Conservation (phyloP, 2,888 invertebrate genomes). For the Micropterix aruncella region DNA sequence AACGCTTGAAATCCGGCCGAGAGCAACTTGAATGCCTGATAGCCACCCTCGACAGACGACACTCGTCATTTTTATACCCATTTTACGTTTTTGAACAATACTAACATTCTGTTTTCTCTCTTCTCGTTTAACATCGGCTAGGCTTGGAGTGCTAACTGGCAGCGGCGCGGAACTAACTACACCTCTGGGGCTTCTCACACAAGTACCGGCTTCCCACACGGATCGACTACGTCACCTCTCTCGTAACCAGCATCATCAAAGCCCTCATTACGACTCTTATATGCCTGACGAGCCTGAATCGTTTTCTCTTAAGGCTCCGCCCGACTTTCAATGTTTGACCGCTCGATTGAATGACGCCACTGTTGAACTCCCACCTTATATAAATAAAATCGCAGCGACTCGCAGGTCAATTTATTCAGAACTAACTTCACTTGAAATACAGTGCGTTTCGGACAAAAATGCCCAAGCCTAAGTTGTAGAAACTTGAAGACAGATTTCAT, state of each 20-base stretch:
- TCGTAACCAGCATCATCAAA: background rate
- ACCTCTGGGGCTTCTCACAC: slow-evolving; percentile 14
- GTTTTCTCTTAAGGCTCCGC: too few species aligned
- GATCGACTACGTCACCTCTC: background rate
- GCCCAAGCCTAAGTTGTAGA: too few species aligned
- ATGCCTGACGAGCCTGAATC: too few species aligned
- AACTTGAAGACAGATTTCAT: too few species aligned
- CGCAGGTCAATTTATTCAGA: too few species aligned
- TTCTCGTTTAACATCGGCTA: slow-evolving; percentile 59
- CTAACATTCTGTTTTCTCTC: slow-evolving; percentile 59
- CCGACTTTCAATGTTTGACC: too few species aligned
- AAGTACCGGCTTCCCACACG: background rate
- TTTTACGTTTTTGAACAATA: slow-evolving; percentile 32
- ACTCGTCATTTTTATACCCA: slow-evolving; percentile 16
- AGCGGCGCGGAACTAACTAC: slow-evolving; percentile 40
- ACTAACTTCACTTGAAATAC: too few species aligned
- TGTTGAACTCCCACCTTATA: too few species aligned
- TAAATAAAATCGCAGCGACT: too few species aligned
- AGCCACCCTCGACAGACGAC: slow-evolving; percentile 24
- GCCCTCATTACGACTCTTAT: too few species aligned
- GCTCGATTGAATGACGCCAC: too few species aligned
- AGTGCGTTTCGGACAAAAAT: too few species aligned
- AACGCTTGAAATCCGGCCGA: slow-evolving; percentile 23
- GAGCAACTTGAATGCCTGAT: slow-evolving; percentile 40
- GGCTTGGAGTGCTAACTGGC: slow-evolving; percentile 63